A percentile compares a stretch with the other conserved stretches of the same genome.
Conservation (phyloP, 35 echinoderm and acorn worm genomes). For the Amphiura filiformis region DNA sequence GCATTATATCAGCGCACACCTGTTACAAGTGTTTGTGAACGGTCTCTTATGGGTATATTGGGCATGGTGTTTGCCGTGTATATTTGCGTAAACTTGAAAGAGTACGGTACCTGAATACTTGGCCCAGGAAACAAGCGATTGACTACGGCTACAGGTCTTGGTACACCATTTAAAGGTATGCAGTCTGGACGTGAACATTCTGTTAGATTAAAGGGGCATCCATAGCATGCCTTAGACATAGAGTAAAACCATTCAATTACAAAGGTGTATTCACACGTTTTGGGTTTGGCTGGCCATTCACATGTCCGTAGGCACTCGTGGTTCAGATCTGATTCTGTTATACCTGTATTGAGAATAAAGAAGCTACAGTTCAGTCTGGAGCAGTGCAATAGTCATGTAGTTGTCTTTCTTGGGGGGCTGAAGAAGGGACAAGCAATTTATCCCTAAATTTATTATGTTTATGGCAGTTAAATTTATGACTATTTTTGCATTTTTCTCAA, state of each 20-base stretch:
- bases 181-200: constrained; percentile 60
- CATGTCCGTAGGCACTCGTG: constrained; percentile 57
- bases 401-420: too few species aligned
- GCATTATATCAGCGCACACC: too few species aligned
- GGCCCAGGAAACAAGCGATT: constrained; percentile 79
- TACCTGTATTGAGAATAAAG: not conserved
- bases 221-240: constrained; percentile 82
- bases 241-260: constrained; percentile 77
- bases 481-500: too few species aligned
- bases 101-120: constrained; percentile 49
- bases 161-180: constrained; percentile 66
- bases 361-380: too few species aligned
- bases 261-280: constrained; percentile 54
- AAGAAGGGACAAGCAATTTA: too few species aligned
- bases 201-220: constrained; percentile 54
- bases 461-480: too few species aligned
- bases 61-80: too few species aligned
- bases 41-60: too few species aligned
- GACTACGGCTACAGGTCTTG: constrained; percentile 50
- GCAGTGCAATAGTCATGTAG: too few species aligned
- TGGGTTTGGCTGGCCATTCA: constrained; percentile 30
- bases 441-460: too few species aligned
- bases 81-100: too few species aligned
- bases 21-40: too few species aligned
- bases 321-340: not conserved